Conservation (phyloP, 2,888 invertebrate species). For the Tholera decimalis region DNA sequence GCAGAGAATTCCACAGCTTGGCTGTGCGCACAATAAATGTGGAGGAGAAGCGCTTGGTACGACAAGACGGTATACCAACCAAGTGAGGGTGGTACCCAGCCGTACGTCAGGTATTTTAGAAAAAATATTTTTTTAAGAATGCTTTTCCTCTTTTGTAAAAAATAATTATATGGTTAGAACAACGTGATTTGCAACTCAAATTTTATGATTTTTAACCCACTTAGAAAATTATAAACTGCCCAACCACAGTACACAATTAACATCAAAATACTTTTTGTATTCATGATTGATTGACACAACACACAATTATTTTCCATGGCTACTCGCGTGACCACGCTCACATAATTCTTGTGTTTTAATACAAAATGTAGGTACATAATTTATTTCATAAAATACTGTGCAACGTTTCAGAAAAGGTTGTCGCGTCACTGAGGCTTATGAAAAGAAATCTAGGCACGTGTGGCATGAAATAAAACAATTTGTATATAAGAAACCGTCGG, state of each 20-base stretch:
- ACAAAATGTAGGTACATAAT: conserved; percentile 49
- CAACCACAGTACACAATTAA: conserved; percentile 38
- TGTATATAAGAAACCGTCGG: conserved; percentile 72
- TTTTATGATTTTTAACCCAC: neutral
- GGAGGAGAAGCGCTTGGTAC: no score
- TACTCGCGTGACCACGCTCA: conserved; percentile 59
- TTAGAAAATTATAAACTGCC: conserved; percentile 15
- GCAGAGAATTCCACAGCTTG: no score
- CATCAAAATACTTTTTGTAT: conserved; percentile 55
- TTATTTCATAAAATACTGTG: conserved; percentile 54
- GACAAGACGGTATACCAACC: no score
- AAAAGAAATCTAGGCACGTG: conserved; percentile 58
- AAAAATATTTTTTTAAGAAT: neutral
- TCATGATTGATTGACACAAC: conserved; percentile 60
- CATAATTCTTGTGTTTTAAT: conserved; percentile 42
- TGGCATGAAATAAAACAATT: conserved; percentile 72
- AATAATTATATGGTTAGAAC: neutral
- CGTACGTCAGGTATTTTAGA: no score
- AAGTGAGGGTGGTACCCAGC: no score
- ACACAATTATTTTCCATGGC: conserved; percentile 56
- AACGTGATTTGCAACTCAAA: neutral
- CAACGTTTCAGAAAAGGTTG: conserved; percentile 59
- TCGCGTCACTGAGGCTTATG: conserved; percentile 37
- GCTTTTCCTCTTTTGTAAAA: neutral
- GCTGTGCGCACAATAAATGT: no score